These are phyloP conservation scores for Aphis craccivora DNA, from an alignment of 1,140 invertebrate genomes.

Conservation along the genomic window DNA sequence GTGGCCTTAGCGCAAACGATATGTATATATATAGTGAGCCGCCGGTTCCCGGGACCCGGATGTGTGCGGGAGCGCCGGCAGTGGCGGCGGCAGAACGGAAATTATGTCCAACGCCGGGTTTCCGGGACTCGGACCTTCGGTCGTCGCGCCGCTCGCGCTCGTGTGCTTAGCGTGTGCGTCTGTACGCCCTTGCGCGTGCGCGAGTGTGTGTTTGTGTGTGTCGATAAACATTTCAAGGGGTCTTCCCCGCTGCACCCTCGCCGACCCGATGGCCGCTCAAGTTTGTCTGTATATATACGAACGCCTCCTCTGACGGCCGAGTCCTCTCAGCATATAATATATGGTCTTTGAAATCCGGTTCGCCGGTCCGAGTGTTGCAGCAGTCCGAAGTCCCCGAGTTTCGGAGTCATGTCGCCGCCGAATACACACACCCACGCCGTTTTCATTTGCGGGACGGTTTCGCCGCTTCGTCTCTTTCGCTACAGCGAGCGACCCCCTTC, in stretches of 20 bases:
- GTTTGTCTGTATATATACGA: not conserved
- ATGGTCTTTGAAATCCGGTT: constrained; percentile 38
- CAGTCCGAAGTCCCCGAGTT: not conserved
- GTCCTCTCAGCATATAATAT: constrained; percentile 21
- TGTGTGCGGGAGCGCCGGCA: constrained; percentile 1
- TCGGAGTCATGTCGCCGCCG: not conserved
- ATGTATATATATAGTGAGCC: not conserved
- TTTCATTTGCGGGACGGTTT: not conserved
- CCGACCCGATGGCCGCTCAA: not conserved
- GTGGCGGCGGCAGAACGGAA: constrained; percentile 20
- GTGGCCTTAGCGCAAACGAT: not conserved
- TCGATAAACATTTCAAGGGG: constrained; percentile 49
- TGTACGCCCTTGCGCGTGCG: not conserved
- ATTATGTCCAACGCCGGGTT: constrained; percentile 41
- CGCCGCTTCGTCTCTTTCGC: not conserved
- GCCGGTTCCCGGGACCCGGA: not conserved
- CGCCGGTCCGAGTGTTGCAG: not conserved
- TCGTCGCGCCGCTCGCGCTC: constrained; percentile 32
- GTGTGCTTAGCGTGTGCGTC: not conserved
- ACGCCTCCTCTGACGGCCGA: not conserved
- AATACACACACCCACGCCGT: not conserved
- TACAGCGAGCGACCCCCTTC: not conserved
- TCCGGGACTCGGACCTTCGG: constrained; percentile 41
- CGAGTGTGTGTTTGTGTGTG: not conserved
- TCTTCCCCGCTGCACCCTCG: too few relatives aligned